Evolutionary conservation across 2,888 invertebrate species (phyloP).

Genomic region (Oxystoma pomonae): DNA sequence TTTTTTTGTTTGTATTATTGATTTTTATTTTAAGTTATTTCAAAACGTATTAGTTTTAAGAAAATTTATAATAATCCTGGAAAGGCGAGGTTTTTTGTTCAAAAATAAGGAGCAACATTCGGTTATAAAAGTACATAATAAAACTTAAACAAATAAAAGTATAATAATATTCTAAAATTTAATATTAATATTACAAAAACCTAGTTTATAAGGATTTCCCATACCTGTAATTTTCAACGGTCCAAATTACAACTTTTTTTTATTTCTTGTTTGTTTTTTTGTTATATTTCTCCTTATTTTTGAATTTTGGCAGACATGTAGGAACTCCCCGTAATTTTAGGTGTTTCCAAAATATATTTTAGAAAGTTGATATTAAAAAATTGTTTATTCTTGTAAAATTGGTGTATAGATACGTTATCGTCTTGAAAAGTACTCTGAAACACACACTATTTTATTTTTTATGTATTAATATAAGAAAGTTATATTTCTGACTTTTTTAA

Average conservation of each 20-base stretch:
- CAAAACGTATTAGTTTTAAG: constrained; percentile 40
- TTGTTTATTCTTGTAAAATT: constrained; percentile 41
- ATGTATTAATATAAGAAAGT: not conserved
- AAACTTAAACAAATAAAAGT: constrained; percentile 49
- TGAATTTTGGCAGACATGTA: constrained; percentile 44
- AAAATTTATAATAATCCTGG: constrained; percentile 48
- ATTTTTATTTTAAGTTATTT: not conserved
- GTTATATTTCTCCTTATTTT: constrained; percentile 45
- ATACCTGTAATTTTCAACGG: not conserved
- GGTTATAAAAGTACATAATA: constrained; percentile 41
- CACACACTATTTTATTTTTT: not conserved
- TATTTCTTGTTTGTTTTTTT: not conserved
- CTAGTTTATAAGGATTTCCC: constrained; percentile 31
- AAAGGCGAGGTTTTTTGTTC: constrained; percentile 47
- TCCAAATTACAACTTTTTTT: not conserved
- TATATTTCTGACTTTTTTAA: not conserved
- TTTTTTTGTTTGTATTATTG: not conserved
- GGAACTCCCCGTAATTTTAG: constrained; percentile 20
- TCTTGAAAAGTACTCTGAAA: constrained; percentile 30
- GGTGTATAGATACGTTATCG: constrained; percentile 41
- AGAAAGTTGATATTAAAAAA: constrained; percentile 39
- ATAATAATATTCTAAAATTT: constrained; percentile 37
- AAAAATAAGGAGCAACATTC: constrained; percentile 45
- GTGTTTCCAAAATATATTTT: constrained; percentile 12
- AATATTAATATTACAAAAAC: constrained; percentile 36